phyloP scores from a whole-genome alignment of 2,888 invertebrate genomes.

The Scaeva pyrastri region DNA sequence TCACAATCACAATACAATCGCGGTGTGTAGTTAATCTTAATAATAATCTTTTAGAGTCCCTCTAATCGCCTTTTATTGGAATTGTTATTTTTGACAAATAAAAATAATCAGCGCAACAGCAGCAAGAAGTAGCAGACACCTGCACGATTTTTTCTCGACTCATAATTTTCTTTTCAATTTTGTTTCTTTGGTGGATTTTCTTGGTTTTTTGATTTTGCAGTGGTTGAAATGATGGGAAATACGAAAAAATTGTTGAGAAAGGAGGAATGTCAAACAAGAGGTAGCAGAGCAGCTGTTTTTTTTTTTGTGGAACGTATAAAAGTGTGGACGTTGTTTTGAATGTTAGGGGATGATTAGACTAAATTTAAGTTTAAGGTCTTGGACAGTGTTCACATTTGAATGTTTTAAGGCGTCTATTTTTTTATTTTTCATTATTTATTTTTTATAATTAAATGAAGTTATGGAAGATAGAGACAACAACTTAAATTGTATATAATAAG shows the following conservation, averaged over 20 bases:
- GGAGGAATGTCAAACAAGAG: constrained; percentile 53
- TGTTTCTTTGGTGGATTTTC: constrained; percentile 31
- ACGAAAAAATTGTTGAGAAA: constrained; percentile 56
- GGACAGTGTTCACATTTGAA: no score
- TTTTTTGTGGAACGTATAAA: constrained; percentile 14
- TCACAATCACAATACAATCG: neutral
- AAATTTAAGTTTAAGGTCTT: neutral
- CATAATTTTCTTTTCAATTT: constrained; percentile 39
- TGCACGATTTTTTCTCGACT: constrained; percentile 74
- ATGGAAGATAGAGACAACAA: no score
- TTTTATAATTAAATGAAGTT: no score
- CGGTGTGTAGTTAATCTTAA: neutral
- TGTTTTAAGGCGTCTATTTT: no score
- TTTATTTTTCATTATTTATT: no score
- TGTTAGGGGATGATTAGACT: neutral
- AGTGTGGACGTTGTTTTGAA: neutral
- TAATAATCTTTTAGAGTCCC: neutral
- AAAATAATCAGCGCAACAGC: constrained; percentile 39
- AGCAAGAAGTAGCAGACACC: constrained; percentile 51
- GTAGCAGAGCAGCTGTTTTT: constrained; percentile 52
- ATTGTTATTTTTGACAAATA: neutral
- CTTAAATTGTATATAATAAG: no score
- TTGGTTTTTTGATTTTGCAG: constrained; percentile 23
- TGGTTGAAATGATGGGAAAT: constrained; percentile 35
- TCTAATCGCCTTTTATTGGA: neutral